Conservation (phyloP, 2,797 vertebrate species). For the Brotula barbata region DNA sequence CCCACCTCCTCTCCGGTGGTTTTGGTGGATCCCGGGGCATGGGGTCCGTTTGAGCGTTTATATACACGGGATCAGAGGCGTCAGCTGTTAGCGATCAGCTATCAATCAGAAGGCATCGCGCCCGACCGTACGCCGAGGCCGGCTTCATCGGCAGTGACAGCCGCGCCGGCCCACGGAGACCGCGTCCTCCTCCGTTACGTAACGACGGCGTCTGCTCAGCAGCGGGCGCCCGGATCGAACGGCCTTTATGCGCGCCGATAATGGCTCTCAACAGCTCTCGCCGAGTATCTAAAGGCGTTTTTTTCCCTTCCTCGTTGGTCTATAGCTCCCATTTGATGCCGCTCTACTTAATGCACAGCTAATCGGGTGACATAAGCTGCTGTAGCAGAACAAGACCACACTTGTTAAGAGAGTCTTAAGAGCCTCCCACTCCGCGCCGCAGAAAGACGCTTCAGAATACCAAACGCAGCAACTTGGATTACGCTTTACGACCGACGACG, state of each 20-base stretch:
- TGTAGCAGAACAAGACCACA: constrained; percentile 10
- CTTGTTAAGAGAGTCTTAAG: constrained; percentile 25
- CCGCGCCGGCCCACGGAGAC: constrained; percentile 48
- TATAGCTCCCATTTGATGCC: constrained; percentile 17
- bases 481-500: constrained; percentile 43
- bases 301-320: constrained; percentile 25
- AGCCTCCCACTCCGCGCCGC: constrained; percentile 25
- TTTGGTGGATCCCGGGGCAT: too few relatives aligned
- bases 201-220: constrained; percentile 48
- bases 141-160: constrained; percentile 49
- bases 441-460: constrained; percentile 32
- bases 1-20: too few relatives aligned
- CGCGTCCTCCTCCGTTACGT: constrained; percentile 39
- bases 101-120: constrained; percentile 63
- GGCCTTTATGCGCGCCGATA: constrained; percentile 20
- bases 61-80: constrained; percentile 38
- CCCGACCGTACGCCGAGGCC: constrained; percentile 24
- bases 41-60: too few relatives aligned
- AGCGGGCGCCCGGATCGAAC: constrained; percentile 22
- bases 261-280: constrained; percentile 22
- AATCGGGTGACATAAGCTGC: constrained; percentile 43
- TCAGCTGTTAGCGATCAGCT: constrained; percentile 54
- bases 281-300: constrained; percentile 11
- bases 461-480: constrained; percentile 31
- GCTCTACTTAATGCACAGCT: constrained; percentile 18